Evolutionary conservation across 2,113 vertebrate species (phyloP), one percentile per base, ranked within the genome.

Genomic region (Sterrhoptilus dennistouni): DNA sequence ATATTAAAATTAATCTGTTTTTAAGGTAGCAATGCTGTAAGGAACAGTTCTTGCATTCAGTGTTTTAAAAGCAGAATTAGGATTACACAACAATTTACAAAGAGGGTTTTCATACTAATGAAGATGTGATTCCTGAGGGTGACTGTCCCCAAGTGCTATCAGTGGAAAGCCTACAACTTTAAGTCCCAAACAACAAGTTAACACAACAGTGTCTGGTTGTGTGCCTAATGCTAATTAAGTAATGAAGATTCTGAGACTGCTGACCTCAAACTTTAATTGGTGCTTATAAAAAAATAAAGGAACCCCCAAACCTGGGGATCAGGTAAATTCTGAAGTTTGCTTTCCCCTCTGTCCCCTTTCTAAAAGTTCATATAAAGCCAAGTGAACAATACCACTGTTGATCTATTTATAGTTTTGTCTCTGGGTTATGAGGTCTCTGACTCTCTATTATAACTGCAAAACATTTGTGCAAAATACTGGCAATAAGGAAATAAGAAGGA

Each of bases 1-100:
- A 79, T 35, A 94, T 91, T 89, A 87, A 96, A 96, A 76, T 57
- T 65, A 65, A 95, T 79, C 61, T 90, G 83, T 18, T 92, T 92
- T 92, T 83, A 94, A 96, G 66, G 66, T 90, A 90, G 50, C 69
- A 50, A 33, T 57, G 31, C 63, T 69, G 28, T 57, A 38, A 86
- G 50, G 42, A 81, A 65, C 33, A 45, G 50, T 42, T 91, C 68
- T 69, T 65, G 24, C 50, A 59, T 50, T 77, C 35, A n/a, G 13
- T 33, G 21, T 74, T 85, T 89, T 59, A 82, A 89, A 94, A 94
- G 38, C 40, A 87, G 56, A 83, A 59, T 54, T 74, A 60, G 68
- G 64, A 80, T 90, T 74, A 78, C 40, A 81, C 64, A 95, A 88
- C 36, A 65, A 66, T 42, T 68, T 83, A 76, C 13, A 70, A 54